Evolutionary conservation across 2,113 vertebrate genomes (phyloP), one percentile per base, ranked within the genome.

Genomic region (Nettapus auritus): DNA sequence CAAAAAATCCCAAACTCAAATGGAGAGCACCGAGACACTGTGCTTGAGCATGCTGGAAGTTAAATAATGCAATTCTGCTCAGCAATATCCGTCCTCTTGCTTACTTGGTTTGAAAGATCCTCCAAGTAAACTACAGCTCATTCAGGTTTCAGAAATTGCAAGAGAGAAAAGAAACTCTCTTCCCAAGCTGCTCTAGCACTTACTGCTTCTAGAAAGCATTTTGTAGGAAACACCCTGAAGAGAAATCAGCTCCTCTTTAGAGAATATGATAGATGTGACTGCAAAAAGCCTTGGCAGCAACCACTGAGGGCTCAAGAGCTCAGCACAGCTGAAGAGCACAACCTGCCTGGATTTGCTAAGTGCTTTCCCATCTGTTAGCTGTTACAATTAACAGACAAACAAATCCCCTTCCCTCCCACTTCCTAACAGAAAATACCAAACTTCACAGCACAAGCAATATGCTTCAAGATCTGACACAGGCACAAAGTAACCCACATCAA

Each of bases 381-480:
- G 4, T 88, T 86, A 52, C 11, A 60, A 90, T 38, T 56, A 81
- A 75, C 28, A 59, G 38, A 67, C 44, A 84, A 77, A 88, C 2
- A 60, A 77, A 15, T 9, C n/a, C 23, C 8, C 11, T 83, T 81
- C 63, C 25, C 13, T 88, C 42, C 29, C 36, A 26, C 40, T 90
- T 90, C 71, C 90, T 90, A 68, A 71, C 36, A 93, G 82, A 74
- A 93, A 90, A 76, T 75, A 84, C 20, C 46, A 84, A 84, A 29
- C 36, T 70, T 70, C 64, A 44, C 6, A 86, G 73, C 46, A 90
- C 28, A 40, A 93, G 60, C 17, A 81, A 67, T 46, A 52, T 9
- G 36, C 46, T 93, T 36, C 36, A 63, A 75, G 56, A 33, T 70
- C 38, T 64, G 77, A 64, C 60, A 56, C 11, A 52, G 73, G 34